phyloP scores from a whole-genome alignment of 2,888 invertebrate species.

The Eristalis arbustorum region DNA sequence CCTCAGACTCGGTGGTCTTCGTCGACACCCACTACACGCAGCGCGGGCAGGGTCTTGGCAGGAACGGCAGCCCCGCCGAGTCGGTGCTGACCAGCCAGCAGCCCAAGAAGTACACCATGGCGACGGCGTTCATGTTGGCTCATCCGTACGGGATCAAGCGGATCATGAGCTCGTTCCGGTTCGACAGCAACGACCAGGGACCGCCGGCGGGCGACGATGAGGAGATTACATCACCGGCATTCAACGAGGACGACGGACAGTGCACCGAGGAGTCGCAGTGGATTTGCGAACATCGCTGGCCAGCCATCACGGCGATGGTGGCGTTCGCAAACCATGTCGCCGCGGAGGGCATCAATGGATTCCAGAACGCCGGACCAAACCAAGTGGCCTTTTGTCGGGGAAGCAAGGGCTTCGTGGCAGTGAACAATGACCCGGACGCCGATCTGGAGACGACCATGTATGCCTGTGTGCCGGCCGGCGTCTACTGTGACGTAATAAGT shows the following conservation, averaged over 20 bases:
- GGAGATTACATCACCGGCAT: constrained; percentile 81
- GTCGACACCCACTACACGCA: constrained; percentile 94
- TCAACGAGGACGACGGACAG: constrained; percentile 82
- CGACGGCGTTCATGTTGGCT: constrained; percentile 85
- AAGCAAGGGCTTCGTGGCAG: constrained; percentile 77
- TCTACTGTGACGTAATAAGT: constrained; percentile 86
- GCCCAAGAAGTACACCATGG: constrained; percentile 79
- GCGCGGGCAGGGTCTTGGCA: constrained; percentile 84
- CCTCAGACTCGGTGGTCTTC: constrained; percentile 84
- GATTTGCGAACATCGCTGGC: constrained; percentile 91
- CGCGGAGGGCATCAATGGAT: constrained; percentile 82
- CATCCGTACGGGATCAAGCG: constrained; percentile 88
- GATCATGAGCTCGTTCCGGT: constrained; percentile 91
- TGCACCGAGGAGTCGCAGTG: constrained; percentile 88
- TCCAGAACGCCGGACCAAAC: constrained; percentile 89
- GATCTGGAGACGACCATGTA: constrained; percentile 32
- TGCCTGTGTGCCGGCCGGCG: constrained; percentile 83
- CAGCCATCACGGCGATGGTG: constrained; percentile 88
- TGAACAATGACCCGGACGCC: constrained; percentile 59
- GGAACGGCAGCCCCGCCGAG: constrained; percentile 72
- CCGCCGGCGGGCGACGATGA: constrained; percentile 82
- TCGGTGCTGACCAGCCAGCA: constrained; percentile 78
- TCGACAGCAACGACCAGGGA: constrained; percentile 80
- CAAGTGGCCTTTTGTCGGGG: constrained; percentile 91
- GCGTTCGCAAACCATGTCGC: constrained; percentile 85